Evolutionary conservation across 2,888 invertebrate genomes (phyloP).

Genomic region (Agrypnus murinus): DNA sequence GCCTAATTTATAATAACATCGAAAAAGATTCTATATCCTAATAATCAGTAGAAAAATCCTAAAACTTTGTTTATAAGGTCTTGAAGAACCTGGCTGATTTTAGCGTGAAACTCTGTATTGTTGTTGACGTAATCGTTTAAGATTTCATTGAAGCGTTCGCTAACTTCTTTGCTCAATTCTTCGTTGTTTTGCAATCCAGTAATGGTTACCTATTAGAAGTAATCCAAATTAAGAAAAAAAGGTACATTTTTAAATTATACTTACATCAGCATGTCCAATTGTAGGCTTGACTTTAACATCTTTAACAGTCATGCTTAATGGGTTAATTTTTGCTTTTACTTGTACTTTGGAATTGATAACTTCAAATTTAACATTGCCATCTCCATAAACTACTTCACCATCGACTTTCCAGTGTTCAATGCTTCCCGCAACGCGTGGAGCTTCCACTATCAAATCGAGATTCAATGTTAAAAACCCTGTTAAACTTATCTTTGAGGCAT

Average conservation of each 20-base stretch:
- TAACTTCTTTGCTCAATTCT: background rate
- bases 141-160: background rate
- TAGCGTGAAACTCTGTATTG: background rate
- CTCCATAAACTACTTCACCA: background rate
- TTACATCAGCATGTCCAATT: background rate
- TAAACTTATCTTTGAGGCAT: background rate
- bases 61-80: background rate
- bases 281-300: background rate
- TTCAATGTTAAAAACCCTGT: background rate
- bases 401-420: background rate
- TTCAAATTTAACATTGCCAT: background rate
- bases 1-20: no score
- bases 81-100: slow-evolving; percentile 3
- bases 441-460: background rate
- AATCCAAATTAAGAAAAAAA: background rate
- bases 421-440: background rate
- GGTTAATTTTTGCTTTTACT: slow-evolving; percentile 4
- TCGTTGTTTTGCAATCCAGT: slow-evolving; percentile 15
- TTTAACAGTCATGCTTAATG: background rate
- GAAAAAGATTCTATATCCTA: no score
- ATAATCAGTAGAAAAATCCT: no score
- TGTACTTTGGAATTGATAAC: background rate
- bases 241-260: background rate
- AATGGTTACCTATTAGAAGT: background rate
- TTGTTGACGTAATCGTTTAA: background rate